Evolutionary conservation across 2,797 vertebrate species (phyloP).

Genomic region (Enteromius mattozi): DNA sequence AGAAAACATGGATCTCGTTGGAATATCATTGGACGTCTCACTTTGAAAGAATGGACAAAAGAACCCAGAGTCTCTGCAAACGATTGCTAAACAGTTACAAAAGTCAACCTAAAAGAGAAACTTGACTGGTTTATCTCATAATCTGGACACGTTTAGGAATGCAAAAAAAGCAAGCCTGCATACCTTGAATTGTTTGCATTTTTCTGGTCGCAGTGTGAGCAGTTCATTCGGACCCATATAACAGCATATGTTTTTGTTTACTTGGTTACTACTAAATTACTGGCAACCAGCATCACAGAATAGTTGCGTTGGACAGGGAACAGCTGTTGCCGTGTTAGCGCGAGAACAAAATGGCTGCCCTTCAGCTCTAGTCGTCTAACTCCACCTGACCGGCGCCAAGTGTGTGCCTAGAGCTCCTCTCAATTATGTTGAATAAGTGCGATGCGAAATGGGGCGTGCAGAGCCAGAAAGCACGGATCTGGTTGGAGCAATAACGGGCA

Average conservation of each 20-base stretch:
- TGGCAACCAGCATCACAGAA: background rate
- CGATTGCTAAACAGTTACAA: background rate
- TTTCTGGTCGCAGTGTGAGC: too few species aligned
- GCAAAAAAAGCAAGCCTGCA: background rate
- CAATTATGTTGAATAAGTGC: conserved; percentile 32
- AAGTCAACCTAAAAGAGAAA: background rate
- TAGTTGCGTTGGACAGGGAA: conserved; percentile 62
- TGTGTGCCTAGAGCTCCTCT: conserved; percentile 47
- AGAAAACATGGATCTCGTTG: background rate
- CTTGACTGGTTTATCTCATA: background rate
- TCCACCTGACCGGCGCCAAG: conserved; percentile 67
- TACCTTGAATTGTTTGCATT: background rate
- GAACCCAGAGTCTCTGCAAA: background rate
- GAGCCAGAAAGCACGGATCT: background rate
- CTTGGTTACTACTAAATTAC: background rate
- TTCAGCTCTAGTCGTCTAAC: conserved; percentile 64
- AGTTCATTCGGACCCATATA: background rate
- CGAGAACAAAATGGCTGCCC: conserved; percentile 71
- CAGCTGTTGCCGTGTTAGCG: conserved; percentile 75
- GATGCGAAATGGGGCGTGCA: background rate
- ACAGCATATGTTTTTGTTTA: background rate
- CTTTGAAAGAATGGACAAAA: background rate
- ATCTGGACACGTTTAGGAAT: background rate
- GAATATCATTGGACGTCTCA: background rate
- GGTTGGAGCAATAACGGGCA: background rate